phyloP scores from a whole-genome alignment of 2,888 invertebrate genomes.

The Cyclophora albipunctata region DNA sequence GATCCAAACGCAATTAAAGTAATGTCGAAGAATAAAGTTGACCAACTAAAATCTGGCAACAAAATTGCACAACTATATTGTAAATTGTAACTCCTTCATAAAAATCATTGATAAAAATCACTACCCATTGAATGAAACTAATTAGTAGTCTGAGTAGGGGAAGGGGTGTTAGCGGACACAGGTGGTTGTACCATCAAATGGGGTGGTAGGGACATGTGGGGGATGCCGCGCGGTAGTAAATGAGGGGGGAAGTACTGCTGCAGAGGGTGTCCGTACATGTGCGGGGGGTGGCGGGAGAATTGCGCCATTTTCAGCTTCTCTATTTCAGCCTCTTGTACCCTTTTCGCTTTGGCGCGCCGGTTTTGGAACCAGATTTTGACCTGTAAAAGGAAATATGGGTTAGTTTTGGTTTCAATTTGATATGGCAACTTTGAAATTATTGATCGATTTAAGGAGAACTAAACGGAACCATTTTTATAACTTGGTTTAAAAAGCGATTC shows the following conservation, averaged over 20 bases:
- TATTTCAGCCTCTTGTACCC: conserved; percentile 97
- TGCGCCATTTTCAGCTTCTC: conserved; percentile 94
- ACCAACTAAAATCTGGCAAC: too few relatives aligned
- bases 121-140: conserved; percentile 16
- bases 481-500: too few relatives aligned
- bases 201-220: conserved; percentile 62
- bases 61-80: too few relatives aligned
- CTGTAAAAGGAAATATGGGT: conserved; percentile 56
- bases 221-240: conserved; percentile 70
- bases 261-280: conserved; percentile 74
- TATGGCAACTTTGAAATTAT: too few relatives aligned
- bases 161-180: conserved; percentile 56
- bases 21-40: too few relatives aligned
- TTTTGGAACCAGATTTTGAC: conserved; percentile 97
- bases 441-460: too few relatives aligned
- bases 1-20: too few relatives aligned
- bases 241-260: conserved; percentile 78
- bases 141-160: conserved; percentile 48
- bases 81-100: too few relatives aligned
- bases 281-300: conserved; percentile 77
- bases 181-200: conserved; percentile 68
- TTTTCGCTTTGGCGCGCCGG: conserved; percentile 96
- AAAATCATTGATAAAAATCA: too few relatives aligned
- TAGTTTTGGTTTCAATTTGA: too few relatives aligned
- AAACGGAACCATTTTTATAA: too few relatives aligned